phyloP scores from a whole-genome alignment of 2,113 vertebrate species.

The Ciconia boyciana region DNA sequence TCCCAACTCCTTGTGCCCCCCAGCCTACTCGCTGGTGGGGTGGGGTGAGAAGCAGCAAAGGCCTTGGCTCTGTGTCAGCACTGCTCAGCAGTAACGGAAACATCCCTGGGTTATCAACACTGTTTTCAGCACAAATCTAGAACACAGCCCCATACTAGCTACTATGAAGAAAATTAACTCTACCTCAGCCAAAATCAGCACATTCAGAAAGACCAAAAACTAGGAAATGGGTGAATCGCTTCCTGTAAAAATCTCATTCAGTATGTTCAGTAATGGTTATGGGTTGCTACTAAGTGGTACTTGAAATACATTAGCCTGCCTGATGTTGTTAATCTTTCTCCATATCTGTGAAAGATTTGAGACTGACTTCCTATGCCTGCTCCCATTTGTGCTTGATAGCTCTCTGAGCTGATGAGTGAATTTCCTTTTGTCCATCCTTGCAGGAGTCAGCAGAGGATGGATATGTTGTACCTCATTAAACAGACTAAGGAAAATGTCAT shows the following conservation, averaged over 20 bases:
- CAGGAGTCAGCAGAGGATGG: not conserved
- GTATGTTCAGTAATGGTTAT: not conserved
- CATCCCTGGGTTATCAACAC: no score
- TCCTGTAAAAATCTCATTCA: not conserved
- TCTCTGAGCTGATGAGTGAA: not conserved
- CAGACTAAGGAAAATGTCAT: not conserved
- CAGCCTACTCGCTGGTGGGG: no score
- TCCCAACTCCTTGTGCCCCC: no score
- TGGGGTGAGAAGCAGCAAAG: no score
- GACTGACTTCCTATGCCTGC: not conserved
- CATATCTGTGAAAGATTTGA: not conserved
- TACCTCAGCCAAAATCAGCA: no score
- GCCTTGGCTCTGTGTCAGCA: no score
- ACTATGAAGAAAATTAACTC: no score
- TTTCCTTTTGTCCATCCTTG: not conserved
- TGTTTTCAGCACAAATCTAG: no score
- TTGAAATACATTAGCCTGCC: not conserved
- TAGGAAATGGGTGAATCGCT: not conserved
- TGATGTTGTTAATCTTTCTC: constrained; percentile 11
- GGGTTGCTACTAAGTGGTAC: not conserved
- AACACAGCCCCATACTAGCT: no score
- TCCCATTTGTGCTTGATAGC: not conserved
- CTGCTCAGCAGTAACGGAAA: no score
- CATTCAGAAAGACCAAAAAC: not conserved
- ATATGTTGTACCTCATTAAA: not conserved